Percentiles rank a stretch among this genome's conserved stretches.
phyloP scores from a whole-genome alignment of 2,113 vertebrate genomes.

The Grantiella picta region DNA sequence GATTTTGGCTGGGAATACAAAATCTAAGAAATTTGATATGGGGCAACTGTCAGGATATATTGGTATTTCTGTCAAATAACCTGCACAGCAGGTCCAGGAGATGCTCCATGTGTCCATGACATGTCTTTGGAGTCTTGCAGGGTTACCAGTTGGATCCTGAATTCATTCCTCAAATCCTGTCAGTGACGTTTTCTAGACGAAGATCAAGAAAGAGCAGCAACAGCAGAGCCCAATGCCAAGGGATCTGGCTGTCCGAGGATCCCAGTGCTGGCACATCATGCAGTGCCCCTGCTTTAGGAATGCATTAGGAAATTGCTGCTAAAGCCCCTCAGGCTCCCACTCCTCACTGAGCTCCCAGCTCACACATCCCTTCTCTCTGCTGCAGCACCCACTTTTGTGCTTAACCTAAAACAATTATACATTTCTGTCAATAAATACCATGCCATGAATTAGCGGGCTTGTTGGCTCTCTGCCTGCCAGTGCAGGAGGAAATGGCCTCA shows the following conservation, averaged over 20 bases:
- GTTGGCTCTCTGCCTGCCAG: slow-evolving; percentile 50
- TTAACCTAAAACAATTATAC: not conserved
- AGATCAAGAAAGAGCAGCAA: fast-evolving
- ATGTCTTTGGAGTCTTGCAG: not conserved
- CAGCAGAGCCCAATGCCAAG: not conserved
- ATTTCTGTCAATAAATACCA: slow-evolving; percentile 55
- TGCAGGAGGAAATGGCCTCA: slow-evolving; percentile 62
- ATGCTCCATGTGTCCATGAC: not conserved
- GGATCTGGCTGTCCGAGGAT: not conserved
- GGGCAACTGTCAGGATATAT: not conserved
- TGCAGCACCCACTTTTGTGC: slow-evolving; percentile 12
- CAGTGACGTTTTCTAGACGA: not conserved
- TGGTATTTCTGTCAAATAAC: not conserved
- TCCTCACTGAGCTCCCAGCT: not conserved
- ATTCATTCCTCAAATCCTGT: not conserved
- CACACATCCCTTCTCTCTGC: not conserved
- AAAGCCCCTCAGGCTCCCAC: not conserved
- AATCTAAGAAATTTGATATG: not conserved
- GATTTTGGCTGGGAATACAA: not conserved
- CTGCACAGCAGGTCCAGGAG: not conserved
- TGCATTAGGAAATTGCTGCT: not conserved
- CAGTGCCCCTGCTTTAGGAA: not conserved
- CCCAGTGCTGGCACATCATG: fast-evolving
- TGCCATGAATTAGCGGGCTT: not conserved
- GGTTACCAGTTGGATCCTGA: not conserved